Evolutionary conservation across 2,797 vertebrate species (phyloP).

Genomic region (Allobates femoralis): DNA sequence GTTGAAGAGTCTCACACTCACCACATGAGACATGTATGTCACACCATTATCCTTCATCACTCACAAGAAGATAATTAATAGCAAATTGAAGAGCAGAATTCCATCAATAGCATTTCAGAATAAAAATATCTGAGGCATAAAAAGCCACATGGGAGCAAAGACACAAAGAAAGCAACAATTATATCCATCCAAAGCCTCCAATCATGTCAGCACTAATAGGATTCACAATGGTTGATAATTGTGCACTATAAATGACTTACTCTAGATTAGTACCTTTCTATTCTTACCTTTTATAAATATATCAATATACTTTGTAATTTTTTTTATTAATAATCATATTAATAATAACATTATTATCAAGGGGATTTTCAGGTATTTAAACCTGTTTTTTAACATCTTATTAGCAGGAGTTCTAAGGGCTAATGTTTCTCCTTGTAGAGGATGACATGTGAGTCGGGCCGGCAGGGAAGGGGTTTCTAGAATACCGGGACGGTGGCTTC

Average conservation of each 20-base stretch:
- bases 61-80: slow-evolving; percentile 15
- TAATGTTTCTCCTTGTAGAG: too few species aligned
- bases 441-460: too few species aligned
- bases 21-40: neutral
- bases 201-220: neutral
- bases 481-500: too few species aligned
- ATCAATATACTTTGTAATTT: too few species aligned
- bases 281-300: neutral
- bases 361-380: too few species aligned
- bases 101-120: neutral
- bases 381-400: too few species aligned
- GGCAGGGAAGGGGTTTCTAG: too few species aligned
- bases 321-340: too few species aligned
- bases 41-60: slow-evolving; percentile 2
- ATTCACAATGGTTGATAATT: neutral
- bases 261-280: neutral
- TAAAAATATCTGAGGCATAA: slow-evolving; percentile 10
- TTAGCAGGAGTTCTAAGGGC: too few species aligned
- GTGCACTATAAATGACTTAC: neutral
- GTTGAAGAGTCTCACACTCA: neutral
- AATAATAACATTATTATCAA: too few species aligned
- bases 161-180: neutral
- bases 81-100: neutral
- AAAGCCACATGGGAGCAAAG: neutral
- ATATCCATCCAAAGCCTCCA: neutral